phyloP scores from a whole-genome alignment of 2,888 invertebrate genomes.

The Tinea semifulvella region DNA sequence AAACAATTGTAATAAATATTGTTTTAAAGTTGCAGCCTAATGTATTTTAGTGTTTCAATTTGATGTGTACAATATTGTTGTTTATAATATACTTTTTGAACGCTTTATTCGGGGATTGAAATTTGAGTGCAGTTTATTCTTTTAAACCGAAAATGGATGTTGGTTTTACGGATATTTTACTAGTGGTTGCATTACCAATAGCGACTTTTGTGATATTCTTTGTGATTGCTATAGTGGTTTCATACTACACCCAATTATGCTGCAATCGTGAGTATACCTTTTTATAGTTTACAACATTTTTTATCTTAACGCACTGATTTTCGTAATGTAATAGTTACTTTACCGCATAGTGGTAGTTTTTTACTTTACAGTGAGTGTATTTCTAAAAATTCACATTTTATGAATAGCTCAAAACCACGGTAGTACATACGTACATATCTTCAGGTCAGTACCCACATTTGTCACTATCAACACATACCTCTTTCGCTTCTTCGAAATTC shows the following conservation, averaged over 20 bases:
- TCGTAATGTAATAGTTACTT: too few species aligned
- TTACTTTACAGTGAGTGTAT: too few species aligned
- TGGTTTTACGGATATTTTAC: background rate
- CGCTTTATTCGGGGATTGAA: background rate
- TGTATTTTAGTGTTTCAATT: background rate
- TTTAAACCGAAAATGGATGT: constrained; percentile 3
- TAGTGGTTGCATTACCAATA: background rate
- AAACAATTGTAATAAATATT: too few species aligned
- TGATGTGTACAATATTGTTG: background rate
- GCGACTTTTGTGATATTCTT: constrained; percentile 1
- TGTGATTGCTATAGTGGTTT: background rate
- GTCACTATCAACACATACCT: too few species aligned
- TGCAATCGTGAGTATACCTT: constrained; percentile 4
- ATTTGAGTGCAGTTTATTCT: background rate
- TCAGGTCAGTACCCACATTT: too few species aligned
- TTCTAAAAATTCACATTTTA: too few species aligned
- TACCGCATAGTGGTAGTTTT: too few species aligned
- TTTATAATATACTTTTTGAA: background rate
- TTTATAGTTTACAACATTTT: background rate
- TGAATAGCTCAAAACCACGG: too few species aligned
- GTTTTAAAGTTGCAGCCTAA: too few species aligned
- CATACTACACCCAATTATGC: background rate
- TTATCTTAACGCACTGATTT: too few species aligned
- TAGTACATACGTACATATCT: too few species aligned
- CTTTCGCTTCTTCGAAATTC: too few species aligned